Percentiles rank a stretch among this genome's conserved stretches.
These are phyloP conservation scores for Podarcis muralis DNA, from an alignment of 2,113 vertebrate genomes.

Conservation along the genomic window DNA sequence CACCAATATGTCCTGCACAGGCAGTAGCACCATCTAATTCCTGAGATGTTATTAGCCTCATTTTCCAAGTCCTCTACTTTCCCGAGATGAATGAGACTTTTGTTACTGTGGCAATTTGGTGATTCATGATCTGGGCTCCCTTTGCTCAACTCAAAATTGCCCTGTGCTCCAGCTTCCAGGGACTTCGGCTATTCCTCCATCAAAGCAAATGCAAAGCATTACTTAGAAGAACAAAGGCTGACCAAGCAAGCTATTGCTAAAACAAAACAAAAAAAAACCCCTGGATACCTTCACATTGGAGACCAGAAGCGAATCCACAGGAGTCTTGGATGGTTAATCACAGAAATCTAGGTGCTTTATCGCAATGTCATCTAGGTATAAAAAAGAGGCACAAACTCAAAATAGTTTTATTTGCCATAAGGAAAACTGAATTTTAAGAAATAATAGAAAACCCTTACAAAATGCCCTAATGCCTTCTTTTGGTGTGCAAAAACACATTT, in stretches of 20 bases:
- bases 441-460: too few species aligned
- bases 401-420: too few species aligned
- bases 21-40: not conserved
- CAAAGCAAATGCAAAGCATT: not conserved
- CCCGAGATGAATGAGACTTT: not conserved
- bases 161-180: not conserved
- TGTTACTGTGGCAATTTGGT: not conserved
- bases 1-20: not conserved
- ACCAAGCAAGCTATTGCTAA: not conserved
- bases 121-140: not conserved
- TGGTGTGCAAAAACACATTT: too few species aligned
- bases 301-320: not conserved
- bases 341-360: too few species aligned
- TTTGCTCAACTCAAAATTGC: not conserved
- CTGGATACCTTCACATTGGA: not conserved
- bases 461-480: too few species aligned
- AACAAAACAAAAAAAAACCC: not conserved
- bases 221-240: not conserved
- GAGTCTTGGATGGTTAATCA: not conserved
- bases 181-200: not conserved
- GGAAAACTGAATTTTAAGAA: too few species aligned
- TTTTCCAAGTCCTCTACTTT: not conserved
- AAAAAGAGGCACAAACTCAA: too few species aligned
- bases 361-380: too few species aligned
- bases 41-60: not conserved